phyloP scores from a whole-genome alignment of 2,888 invertebrate genomes.

The Hyposoter dolosus region DNA sequence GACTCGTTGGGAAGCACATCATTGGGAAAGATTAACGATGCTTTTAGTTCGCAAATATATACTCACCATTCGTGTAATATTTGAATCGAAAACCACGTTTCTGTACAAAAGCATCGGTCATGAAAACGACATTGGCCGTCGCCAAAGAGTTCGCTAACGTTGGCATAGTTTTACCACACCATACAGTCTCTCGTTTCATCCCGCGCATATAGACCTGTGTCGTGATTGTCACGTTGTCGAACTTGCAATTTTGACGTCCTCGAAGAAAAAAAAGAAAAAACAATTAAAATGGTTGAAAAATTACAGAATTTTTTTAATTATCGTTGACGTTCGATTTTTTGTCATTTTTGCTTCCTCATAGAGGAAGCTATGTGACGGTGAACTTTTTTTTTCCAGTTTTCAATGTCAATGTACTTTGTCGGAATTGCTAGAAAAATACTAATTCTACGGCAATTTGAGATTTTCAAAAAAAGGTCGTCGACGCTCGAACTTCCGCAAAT shows the following conservation, averaged over 20 bases:
- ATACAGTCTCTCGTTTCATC: conserved; percentile 76
- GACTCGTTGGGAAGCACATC: too few species aligned
- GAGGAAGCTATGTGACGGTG: too few species aligned
- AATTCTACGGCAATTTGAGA: too few species aligned
- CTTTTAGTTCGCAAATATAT: conserved; percentile 5
- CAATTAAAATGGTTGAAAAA: not conserved
- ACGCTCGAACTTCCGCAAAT: too few species aligned
- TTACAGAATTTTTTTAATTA: not conserved
- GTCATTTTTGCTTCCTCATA: too few species aligned
- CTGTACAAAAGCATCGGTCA: conserved; percentile 86
- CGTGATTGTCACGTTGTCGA: conserved; percentile 82
- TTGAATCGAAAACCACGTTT: conserved; percentile 87
- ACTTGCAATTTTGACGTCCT: conserved; percentile 78
- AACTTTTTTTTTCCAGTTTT: too few species aligned
- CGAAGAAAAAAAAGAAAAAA: conserved; percentile 3
- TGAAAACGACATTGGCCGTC: conserved; percentile 85
- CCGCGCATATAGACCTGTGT: conserved; percentile 1
- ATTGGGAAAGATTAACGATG: too few species aligned
- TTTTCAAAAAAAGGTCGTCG: too few species aligned
- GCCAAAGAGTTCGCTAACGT: conserved; percentile 79
- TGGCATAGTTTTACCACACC: conserved; percentile 86
- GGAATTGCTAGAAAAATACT: too few species aligned
- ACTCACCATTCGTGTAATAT: conserved; percentile 86
- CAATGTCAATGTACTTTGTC: too few species aligned
- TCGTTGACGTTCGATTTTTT: not conserved